Evolutionary conservation across 2,113 vertebrate species (phyloP).

Genomic region (Semicossyphus pulcher): DNA sequence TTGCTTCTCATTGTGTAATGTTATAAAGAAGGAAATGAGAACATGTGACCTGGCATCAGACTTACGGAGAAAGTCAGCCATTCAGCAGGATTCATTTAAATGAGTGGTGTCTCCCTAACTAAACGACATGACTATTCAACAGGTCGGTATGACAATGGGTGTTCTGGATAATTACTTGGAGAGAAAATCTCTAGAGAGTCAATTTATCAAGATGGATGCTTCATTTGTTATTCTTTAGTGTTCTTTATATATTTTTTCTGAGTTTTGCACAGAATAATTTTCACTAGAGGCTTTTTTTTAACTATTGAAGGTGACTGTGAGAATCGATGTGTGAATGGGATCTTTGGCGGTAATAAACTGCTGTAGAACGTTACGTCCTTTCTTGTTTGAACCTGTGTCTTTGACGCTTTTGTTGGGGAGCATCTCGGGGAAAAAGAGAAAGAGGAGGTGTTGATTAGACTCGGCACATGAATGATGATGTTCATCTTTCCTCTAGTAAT

Average conservation of each 20-base stretch:
- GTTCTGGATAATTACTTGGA: conserved; percentile 65
- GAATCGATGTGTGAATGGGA: conserved; percentile 74
- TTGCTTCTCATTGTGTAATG: conserved; percentile 20
- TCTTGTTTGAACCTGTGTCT: conserved; percentile 70
- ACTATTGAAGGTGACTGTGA: conserved; percentile 74
- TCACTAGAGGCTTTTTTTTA: conserved; percentile 40
- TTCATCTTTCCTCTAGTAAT: conserved; percentile 41
- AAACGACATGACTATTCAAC: conserved; percentile 42
- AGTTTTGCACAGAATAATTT: conserved; percentile 59
- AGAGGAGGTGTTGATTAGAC: conserved; percentile 49
- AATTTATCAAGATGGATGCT: conserved; percentile 57
- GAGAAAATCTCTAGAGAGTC: conserved; percentile 41
- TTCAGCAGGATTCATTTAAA: conserved; percentile 24
- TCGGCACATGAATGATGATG: conserved; percentile 18
- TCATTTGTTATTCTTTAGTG: conserved; percentile 52
- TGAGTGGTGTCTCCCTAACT: conserved; percentile 10
- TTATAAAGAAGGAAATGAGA: conserved; percentile 24
- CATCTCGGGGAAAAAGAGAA: conserved; percentile 35
- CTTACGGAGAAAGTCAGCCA: neutral
- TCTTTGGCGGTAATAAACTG: conserved; percentile 70
- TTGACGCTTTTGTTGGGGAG: conserved; percentile 58
- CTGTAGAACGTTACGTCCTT: conserved; percentile 58
- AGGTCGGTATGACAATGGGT: conserved; percentile 52
- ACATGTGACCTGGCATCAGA: conserved; percentile 29
- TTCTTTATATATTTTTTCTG: conserved; percentile 43